Evolutionary conservation across 1,140 invertebrate species (phyloP).

Genomic region (Penaeus indicus): DNA sequence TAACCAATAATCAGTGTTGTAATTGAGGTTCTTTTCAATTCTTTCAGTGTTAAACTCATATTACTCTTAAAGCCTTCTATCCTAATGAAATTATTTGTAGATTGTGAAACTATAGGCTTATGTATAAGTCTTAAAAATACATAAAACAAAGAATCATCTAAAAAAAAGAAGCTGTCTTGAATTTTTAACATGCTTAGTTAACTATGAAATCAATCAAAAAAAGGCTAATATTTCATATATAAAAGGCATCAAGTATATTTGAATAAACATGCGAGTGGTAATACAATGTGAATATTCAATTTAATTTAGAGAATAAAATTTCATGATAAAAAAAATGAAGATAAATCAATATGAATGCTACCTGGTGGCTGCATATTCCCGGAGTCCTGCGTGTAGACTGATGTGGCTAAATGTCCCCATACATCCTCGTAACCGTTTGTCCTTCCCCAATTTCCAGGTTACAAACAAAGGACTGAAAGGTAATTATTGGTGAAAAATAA

Average conservation of each 20-base stretch:
- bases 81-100: not conserved
- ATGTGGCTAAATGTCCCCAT: constrained; percentile 96
- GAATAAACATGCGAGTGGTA: not conserved
- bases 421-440: constrained; percentile 90
- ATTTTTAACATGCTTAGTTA: too few species aligned
- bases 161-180: too few species aligned
- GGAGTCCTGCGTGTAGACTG: constrained; percentile 90
- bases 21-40: too few species aligned
- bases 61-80: not conserved
- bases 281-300: not conserved
- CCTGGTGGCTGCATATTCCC: constrained; percentile 96
- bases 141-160: too few species aligned
- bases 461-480: constrained; percentile 96
- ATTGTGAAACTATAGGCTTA: not conserved
- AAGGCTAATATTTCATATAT: not conserved
- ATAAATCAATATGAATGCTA: constrained; percentile 67
- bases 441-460: constrained; percentile 97
- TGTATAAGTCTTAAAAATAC: too few species aligned
- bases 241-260: not conserved
- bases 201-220: too few species aligned
- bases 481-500: constrained; percentile 60
- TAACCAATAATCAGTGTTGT: too few species aligned
- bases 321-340: not conserved
- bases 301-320: not conserved
- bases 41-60: not conserved